phyloP scores from a whole-genome alignment of 2,113 vertebrate species.

The Eublepharis macularius region DNA sequence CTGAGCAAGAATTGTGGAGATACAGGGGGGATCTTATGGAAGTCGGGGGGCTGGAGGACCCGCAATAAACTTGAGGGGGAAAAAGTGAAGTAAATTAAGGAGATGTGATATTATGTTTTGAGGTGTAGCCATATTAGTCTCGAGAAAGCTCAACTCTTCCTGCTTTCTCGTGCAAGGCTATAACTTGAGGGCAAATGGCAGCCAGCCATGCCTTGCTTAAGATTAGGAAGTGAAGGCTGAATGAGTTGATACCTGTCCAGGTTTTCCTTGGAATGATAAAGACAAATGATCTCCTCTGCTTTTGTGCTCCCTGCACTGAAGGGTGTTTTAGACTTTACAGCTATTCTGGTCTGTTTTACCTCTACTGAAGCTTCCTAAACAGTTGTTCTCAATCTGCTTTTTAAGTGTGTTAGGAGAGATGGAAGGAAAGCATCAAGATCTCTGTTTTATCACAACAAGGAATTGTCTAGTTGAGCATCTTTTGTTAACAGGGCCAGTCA shows the following conservation, averaged over 20 bases:
- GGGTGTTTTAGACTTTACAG: neutral
- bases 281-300: neutral
- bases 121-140: no score
- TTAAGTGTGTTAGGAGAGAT: neutral
- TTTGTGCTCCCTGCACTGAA: neutral
- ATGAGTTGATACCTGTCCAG: no score
- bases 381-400: neutral
- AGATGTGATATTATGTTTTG: no score
- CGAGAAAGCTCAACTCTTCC: no score
- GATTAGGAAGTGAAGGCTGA: no score
- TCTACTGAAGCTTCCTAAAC: neutral
- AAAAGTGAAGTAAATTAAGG: no score
- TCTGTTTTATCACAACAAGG: no score
- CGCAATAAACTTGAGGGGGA: no score
- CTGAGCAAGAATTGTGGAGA: no score
- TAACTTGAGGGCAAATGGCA: neutral
- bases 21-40: no score
- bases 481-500: neutral
- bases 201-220: neutral
- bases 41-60: no score
- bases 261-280: neutral
- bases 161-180: no score
- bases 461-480: neutral
- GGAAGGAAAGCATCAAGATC: neutral
- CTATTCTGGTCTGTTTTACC: neutral